Evolutionary conservation across 2,113 vertebrate genomes (phyloP), one percentile per base, ranked within the genome.

Genomic region (Gopherus flavomarginatus): DNA sequence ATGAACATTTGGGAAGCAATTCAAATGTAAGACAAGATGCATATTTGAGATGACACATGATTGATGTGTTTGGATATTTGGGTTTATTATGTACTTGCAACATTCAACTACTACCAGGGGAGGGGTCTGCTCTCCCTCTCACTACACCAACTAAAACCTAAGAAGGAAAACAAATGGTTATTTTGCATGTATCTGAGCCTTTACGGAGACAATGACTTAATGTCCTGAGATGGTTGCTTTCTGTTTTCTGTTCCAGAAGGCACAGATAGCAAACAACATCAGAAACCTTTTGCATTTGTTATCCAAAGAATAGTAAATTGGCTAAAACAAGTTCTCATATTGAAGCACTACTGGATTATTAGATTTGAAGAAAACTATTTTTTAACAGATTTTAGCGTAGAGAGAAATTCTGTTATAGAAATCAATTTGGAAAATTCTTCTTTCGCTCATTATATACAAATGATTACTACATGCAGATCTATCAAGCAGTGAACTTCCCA

Each of bases 171-270:
- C 88, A 94, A 97, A 97, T 95, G 93, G 65, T 88, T 91, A 81
- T 93, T 97, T 93, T 88, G 84, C 96, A 96, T 87, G 42, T 92
- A 96, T 96, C 96, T 95, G 96, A 97, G 95, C 86, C 94, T 81
- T 86, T 90, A 94, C 89, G 93, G 95, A 97, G 97, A 94, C 92
- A 97, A 96, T 91, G 92, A 97, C 97, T 94, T 97, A 96, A 97
- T 77, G 81, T 92, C 86, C 81, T 97, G 96, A 93, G 96, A 92
- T 92, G 94, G 95, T 96, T 96, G 87, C 91, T 95, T 96, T 95
- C 93, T 89, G 85, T 83, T 89, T 80, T 80, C 82, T 93, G 82
- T 96, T 94, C 87, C 85, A 88, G 94, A 94, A 96, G 96, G 97
- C 52, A 83, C 49, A 95, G 50, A 44, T 88, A 49, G 81, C 95